Base-by-base conservation (phyloP, 1,140 invertebrate genomes). In the Lamellibrachia luymesi region DNA sequence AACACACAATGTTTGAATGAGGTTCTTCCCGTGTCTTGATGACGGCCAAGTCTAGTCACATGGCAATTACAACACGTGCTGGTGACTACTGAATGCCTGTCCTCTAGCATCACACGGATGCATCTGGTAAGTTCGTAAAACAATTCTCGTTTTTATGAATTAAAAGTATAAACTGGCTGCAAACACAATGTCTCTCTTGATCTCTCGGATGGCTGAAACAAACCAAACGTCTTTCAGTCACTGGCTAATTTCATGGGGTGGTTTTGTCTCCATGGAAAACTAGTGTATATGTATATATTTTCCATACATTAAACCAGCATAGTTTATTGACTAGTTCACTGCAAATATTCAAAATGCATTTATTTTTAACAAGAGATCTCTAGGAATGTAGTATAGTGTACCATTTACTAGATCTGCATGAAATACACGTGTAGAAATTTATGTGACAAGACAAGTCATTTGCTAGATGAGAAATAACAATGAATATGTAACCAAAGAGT, bases 101-200 rank as follows among this genome's bases (percentile, higher is more conserved):
- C 8, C 64, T 8, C 64, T 22, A 80, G 7, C 13, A 2, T 80
- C 8, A 80, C 64, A 80, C 13, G 52, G 64, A 80, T 17, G 17
- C 13, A 80, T 80, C 64, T 17, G 17, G 64, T 80, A 80, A 2
- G 64, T 80, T 80, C 64, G 25, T 80, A 91, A 91, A 49, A 91
- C 10, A 25, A 91, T 51, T 50, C 6, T 10, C 2, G 51, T 25
- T 13, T 91, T 91, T 5, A 22, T 50, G 51, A 50, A 91, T 91
- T 97, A 99, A 95, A 99, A 97, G 97, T 99, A 99, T 22, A 99
- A 97, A 96, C 98, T 99, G 52, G 99, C 99, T 92, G 99, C 99
- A 97, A 99, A 99, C 49, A 99, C 98, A 96, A 99, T 99, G 96
- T 99, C 99, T 94, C 99, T 97, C 96, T 99, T 99, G 52, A 99